phyloP scores from a whole-genome alignment of 1,140 invertebrate genomes.

The Halictus rubicundus region DNA sequence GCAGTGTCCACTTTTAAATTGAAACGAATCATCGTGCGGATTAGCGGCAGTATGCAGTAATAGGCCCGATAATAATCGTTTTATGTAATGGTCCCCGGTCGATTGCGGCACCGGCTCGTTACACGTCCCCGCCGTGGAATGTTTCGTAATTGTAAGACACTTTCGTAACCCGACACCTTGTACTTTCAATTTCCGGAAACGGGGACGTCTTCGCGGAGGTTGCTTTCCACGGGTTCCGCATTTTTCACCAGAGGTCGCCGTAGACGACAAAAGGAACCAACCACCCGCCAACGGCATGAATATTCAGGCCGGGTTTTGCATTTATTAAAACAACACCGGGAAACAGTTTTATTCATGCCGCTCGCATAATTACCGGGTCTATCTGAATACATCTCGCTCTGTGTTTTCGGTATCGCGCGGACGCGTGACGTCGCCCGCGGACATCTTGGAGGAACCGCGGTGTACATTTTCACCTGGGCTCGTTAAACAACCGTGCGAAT shows the following conservation, averaged over 20 bases:
- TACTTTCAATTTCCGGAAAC: neutral
- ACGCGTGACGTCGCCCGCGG: neutral
- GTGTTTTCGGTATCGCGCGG: slow-evolving; percentile 57
- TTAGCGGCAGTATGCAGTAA: too few relatives aligned
- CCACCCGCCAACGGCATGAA: slow-evolving; percentile 72
- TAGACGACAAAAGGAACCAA: slow-evolving; percentile 77
- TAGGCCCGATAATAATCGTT: too few relatives aligned
- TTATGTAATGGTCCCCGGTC: too few relatives aligned
- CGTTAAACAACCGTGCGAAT: neutral
- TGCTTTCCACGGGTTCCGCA: neutral
- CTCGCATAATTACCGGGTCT: slow-evolving; percentile 75
- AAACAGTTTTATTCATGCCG: slow-evolving; percentile 71
- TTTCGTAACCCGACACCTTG: neutral
- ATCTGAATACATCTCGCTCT: slow-evolving; percentile 65
- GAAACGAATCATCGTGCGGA: too few relatives aligned
- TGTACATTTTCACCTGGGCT: neutral
- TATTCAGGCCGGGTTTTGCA: slow-evolving; percentile 77
- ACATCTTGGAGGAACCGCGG: neutral
- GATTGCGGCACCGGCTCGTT: too few relatives aligned
- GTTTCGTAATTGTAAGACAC: neutral
- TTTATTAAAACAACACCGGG: slow-evolving; percentile 77
- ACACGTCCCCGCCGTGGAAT: too few relatives aligned
- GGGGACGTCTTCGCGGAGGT: neutral
- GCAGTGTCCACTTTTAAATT: too few relatives aligned
- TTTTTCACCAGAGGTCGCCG: slow-evolving; percentile 46